phyloP scores from a whole-genome alignment of 2,797 vertebrate genomes.

The Iguana delicatissima region DNA sequence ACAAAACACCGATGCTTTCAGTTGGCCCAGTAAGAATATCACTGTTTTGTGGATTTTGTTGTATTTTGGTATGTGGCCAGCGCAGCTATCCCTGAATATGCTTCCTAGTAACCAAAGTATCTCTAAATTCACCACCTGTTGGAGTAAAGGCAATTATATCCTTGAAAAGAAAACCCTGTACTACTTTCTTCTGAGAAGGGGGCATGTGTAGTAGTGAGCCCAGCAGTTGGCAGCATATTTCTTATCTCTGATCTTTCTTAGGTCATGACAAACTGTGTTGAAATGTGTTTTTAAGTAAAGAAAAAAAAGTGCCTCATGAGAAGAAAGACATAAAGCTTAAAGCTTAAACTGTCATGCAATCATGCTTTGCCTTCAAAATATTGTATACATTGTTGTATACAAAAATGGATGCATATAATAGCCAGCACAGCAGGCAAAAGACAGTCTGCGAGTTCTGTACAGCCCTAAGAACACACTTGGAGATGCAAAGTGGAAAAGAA shows the following conservation, averaged over 20 bases:
- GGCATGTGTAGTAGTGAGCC: not conserved
- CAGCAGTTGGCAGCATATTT: not conserved
- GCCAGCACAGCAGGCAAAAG: not conserved
- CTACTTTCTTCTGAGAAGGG: not conserved
- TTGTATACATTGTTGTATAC: not conserved
- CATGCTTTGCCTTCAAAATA: constrained; percentile 6
- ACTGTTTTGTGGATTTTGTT: too few species aligned
- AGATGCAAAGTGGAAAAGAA: not conserved
- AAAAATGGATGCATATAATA: not conserved
- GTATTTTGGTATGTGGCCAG: too few species aligned
- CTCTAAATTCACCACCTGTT: not conserved
- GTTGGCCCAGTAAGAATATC: too few species aligned
- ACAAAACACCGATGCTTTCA: too few species aligned
- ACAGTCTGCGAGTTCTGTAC: not conserved
- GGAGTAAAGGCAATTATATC: not conserved
- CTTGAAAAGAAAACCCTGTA: not conserved
- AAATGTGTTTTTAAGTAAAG: not conserved
- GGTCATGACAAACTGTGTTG: not conserved
- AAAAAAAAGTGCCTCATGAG: constrained; percentile 14
- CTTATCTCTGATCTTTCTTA: not conserved
- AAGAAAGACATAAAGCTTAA: constrained; percentile 3
- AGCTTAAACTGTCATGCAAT: not conserved
- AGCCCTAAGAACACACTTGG: not conserved
- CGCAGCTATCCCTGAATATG: too few species aligned
- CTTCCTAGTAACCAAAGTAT: not conserved